Percentiles rank a stretch among this genome's conserved stretches.
These are phyloP conservation scores for Phania funesta DNA, from an alignment of 2,888 invertebrate species.

Conservation along the genomic window DNA sequence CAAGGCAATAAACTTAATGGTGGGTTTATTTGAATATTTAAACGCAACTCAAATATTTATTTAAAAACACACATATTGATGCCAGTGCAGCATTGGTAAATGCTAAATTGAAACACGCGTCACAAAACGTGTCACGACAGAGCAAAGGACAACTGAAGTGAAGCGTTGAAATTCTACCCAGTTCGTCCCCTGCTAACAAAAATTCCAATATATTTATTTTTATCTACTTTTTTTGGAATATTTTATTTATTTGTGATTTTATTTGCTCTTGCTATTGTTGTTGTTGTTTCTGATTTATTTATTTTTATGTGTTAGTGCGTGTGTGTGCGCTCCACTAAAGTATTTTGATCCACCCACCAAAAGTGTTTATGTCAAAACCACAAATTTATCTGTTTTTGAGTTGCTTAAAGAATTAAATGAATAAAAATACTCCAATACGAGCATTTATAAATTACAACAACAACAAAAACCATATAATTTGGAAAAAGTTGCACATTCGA, in stretches of 20 bases:
- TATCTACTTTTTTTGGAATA: background rate
- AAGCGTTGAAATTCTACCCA: slow-evolving; percentile 31
- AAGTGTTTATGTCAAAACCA: slow-evolving; percentile 77
- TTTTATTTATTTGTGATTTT: slow-evolving; percentile 55
- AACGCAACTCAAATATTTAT: slow-evolving; percentile 58
- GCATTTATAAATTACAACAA: slow-evolving; percentile 26
- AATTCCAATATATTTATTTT: slow-evolving; percentile 39
- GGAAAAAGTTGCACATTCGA: slow-evolving; percentile 29
- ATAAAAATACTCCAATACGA: slow-evolving; percentile 31
- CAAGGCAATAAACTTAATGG: slow-evolving; percentile 60
- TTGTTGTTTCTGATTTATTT: slow-evolving; percentile 34
- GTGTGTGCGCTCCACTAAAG: background rate
- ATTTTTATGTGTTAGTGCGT: slow-evolving; percentile 17
- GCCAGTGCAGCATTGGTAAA: background rate
- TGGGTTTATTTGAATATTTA: slow-evolving; percentile 65
- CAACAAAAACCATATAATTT: slow-evolving; percentile 21
- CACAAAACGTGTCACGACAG: slow-evolving; percentile 51
- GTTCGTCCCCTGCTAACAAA: background rate
- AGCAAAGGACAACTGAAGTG: slow-evolving; percentile 32
- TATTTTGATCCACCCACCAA: slow-evolving; percentile 57
- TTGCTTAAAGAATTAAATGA: slow-evolving; percentile 75
- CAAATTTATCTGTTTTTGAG: slow-evolving; percentile 80
- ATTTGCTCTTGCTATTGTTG: slow-evolving; percentile 13
- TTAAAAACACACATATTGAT: slow-evolving; percentile 20
- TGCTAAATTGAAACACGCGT: slow-evolving; percentile 60